phyloP scores from a whole-genome alignment of 2,797 vertebrate species.

The Lepus townsendii region DNA sequence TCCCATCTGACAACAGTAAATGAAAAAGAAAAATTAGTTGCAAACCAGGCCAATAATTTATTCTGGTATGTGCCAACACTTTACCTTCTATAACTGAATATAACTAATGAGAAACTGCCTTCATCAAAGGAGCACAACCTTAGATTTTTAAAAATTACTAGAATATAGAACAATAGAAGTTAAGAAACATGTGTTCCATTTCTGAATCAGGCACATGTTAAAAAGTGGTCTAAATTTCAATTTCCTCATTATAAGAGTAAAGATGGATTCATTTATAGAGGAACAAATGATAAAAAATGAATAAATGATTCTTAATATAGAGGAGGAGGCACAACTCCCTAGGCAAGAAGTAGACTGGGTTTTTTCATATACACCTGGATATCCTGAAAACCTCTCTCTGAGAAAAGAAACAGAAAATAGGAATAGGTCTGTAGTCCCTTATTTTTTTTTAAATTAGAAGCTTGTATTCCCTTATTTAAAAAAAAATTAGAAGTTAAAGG shows the following conservation, averaged over 20 bases:
- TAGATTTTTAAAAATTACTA: not conserved
- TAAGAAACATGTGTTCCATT: not conserved
- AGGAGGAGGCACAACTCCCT: not conserved
- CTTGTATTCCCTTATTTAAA: not conserved
- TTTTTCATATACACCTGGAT: not conserved
- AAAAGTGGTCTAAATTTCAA: not conserved
- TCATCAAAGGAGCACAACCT: not conserved
- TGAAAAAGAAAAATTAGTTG: not conserved
- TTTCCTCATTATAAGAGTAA: not conserved
- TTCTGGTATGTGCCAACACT: not conserved
- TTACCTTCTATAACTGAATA: not conserved
- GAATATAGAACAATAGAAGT: not conserved
- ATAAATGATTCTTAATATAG: not conserved
- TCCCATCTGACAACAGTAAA: not conserved
- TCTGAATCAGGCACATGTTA: not conserved
- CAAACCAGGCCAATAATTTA: not conserved
- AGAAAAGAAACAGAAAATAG: constrained; percentile 4
- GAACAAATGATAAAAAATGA: not conserved
- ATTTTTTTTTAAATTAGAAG: not conserved
- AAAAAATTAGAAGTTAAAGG: not conserved
- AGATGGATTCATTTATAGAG: not conserved
- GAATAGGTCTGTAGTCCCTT: not conserved
- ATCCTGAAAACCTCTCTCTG: not conserved
- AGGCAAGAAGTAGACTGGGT: not conserved
- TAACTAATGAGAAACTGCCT: not conserved